phyloP scores from a whole-genome alignment of 2,888 invertebrate genomes.

The Anthrax anthrax region DNA sequence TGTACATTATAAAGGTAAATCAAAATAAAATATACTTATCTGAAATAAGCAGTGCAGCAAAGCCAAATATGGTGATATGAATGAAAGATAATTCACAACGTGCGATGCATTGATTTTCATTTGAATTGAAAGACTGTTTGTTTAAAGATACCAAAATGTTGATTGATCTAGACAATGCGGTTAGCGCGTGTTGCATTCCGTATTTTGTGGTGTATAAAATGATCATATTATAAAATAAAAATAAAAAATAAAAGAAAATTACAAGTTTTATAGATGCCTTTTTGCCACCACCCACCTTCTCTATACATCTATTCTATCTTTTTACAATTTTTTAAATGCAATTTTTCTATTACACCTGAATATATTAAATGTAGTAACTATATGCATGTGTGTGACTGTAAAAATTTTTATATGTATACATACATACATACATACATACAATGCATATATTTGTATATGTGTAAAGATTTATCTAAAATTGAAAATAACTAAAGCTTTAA shows the following conservation, averaged over 20 bases:
- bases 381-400: no score
- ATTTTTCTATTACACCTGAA: no score
- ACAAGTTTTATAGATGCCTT: neutral
- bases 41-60: neutral
- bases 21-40: neutral
- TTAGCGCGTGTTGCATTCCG: conserved; percentile 10
- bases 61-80: neutral
- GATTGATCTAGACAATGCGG: conserved; percentile 5
- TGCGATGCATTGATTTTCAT: neutral
- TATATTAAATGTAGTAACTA: no score
- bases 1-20: neutral
- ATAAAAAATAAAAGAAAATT: neutral
- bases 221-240: conserved; percentile 1
- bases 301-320: no score
- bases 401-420: no score
- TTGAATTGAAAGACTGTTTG: no score
- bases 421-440: no score
- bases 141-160: neutral
- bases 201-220: conserved; percentile 1
- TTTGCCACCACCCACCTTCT: neutral
- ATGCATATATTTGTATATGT: no score
- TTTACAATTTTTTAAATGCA: no score
- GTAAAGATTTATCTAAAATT: no score
- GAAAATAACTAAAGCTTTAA: no score
- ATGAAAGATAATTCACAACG: neutral